Evolutionary conservation across 2,888 invertebrate genomes (phyloP).

Genomic region (Arctia plantaginis): DNA sequence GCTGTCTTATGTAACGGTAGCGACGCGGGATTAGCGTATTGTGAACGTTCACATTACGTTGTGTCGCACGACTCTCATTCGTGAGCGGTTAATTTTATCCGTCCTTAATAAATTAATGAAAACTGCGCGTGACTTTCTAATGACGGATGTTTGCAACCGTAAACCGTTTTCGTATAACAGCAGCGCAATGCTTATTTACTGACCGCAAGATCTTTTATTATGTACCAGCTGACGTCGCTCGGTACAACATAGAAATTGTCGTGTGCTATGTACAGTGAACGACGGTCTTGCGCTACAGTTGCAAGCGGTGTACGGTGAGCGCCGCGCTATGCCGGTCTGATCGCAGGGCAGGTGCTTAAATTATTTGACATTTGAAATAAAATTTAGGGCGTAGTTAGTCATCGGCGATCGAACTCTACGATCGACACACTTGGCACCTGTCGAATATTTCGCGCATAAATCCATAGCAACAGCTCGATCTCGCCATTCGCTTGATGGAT

Average conservation of each 20-base stretch:
- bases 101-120: slow-evolving; percentile 77
- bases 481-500: slow-evolving; percentile 80
- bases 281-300: slow-evolving; percentile 9
- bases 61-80: slow-evolving; percentile 74
- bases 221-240: not conserved
- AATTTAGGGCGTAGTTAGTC: slow-evolving; percentile 86
- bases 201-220: slow-evolving; percentile 25
- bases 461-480: slow-evolving; percentile 84
- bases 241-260: not conserved
- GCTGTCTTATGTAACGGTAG: slow-evolving; percentile 86
- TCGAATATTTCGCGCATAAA: slow-evolving; percentile 86
- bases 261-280: not conserved
- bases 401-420: slow-evolving; percentile 83
- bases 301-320: slow-evolving; percentile 7
- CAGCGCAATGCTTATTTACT: slow-evolving; percentile 45
- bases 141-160: slow-evolving; percentile 66
- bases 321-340: slow-evolving; percentile 45
- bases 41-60: slow-evolving; percentile 81
- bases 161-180: slow-evolving; percentile 68
- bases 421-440: slow-evolving; percentile 87
- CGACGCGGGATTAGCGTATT: slow-evolving; percentile 85
- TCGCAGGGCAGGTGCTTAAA: slow-evolving; percentile 78
- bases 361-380: slow-evolving; percentile 86
- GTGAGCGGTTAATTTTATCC: slow-evolving; percentile 76
- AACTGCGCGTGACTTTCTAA: slow-evolving; percentile 75